Evolutionary conservation across 2,113 vertebrate species (phyloP), one percentile per base, ranked within the genome.

Genomic region (Lampris incognitus): DNA sequence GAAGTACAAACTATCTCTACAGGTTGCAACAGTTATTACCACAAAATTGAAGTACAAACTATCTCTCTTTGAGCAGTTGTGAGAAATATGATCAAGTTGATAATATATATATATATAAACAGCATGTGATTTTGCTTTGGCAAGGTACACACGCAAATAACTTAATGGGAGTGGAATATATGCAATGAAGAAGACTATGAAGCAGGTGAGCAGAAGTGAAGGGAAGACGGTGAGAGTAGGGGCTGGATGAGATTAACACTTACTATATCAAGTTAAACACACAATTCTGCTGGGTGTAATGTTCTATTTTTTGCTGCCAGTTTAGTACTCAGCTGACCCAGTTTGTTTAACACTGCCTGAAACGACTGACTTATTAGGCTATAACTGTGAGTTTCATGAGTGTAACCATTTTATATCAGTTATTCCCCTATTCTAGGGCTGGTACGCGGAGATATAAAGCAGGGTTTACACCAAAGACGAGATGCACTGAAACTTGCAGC

Each of bases 341-440:
- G 24, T 24, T 24, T 5, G 44, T 2, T 46, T 1, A 46, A 46
- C 4, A 46, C 44, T 46, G 4, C 44, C 44, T 5, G 7, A 46
- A 46, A 46, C 4, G 44, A 46, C 44, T 46, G 4, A 7, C 44
- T 46, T 46, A 7, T 46, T 46, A 46, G 7, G 7, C 44, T 46
- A 24, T 46, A 46, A 46, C 7, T 7, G 7, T 46, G 4, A 2
- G 44, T 7, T 3, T 46, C 6, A 46, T 46, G 44, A 46, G 4
- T 46, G 7, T 46, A 24, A 46, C 38, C 48, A 41, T 42, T 46
- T 24, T 9, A 69, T 40, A 56, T 49, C 11, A 42, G 11, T 46
- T 65, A 42, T 74, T 55, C 36, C 69, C 72, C 66, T 3, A 38
- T 66, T 38, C 9, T 46, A 60, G 37, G 58, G 11, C 69, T 61